Evolutionary conservation across 2,797 vertebrate species (phyloP), one percentile per base, ranked within the genome.

Genomic region (Antennarius maculatus): DNA sequence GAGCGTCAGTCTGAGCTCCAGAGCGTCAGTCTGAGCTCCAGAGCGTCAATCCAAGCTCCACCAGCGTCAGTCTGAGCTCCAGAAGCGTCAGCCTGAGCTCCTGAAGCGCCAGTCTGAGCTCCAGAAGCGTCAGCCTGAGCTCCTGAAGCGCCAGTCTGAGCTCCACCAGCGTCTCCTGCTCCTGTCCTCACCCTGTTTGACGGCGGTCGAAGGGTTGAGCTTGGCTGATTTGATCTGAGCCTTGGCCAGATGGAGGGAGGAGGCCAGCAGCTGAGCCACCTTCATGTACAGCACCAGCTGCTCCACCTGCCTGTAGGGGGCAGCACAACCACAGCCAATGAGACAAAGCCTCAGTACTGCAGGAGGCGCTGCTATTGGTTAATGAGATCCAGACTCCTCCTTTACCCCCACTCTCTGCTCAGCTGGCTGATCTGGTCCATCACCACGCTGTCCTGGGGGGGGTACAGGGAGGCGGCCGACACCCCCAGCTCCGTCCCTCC

Each of bases 201-300:
- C 97, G 2, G 97, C 95, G 1, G 91, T 92, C 62, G 97, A 99
- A 0, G 97, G 96, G 79, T 97, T 99, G 88, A 99, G 93, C 7
- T 98, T 97, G 77, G 95, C 93, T 0, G 96, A 96, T 80, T 98
- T 98, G 80, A 98, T 96, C 92, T 97, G 96, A 63, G 96, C 94
- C 91, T 98, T 98, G 85, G 97, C 96, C 67, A 98, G 92, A 79
- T 99, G 97, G 77, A 99, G 93, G 31, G 97, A 97, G 11, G 97
- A 97, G 0, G 97, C 97, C 17, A 98, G 86, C 46, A 99, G 92
- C 89, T 98, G 97, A 14, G 97, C 96, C 0, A 95, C 95, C 89
- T 99, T 99, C 97, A 99, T 98, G 73, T 97, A 96, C 50, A 99
- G 88, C 69, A 98, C 97, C 92, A 98, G 86, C 91, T 98, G 97